Base-by-base conservation (phyloP, 2,113 vertebrate genomes). In the Argyrosomus japonicus region DNA sequence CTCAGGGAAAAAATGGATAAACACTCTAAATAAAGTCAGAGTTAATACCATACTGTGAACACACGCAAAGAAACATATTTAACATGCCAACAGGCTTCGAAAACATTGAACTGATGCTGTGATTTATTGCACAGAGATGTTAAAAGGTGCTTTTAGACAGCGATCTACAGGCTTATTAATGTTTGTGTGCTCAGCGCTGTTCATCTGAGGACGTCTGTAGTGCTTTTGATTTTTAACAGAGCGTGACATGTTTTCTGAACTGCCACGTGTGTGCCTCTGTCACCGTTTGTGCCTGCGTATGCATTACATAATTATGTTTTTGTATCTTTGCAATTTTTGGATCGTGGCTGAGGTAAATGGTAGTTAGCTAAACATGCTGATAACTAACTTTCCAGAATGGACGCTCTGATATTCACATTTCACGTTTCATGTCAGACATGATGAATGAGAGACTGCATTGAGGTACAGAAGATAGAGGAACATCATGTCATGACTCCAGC, bases 171-270 rank as follows among this genome's bases (percentile, higher is more conserved):
- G 15, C 19, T 9, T n/a, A 21, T 32, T 25, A 23, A 64, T 17
- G 32, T 65, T 10, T 57, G 53, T 65, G 36, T 15, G 19, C 62
- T 64, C 23, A 27, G 53, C n/a, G 21, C 54, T 29, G 9, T 17
- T 68, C 12, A 54, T 57, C 25, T 68, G 40, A 58, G 25, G 63
- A 36, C 40, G 32, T 61, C 50, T 56, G 50, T 3, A 25, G 15
- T 40, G 60, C 29, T 64, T 75, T 75, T 75, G n/a, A 63, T 54
- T 65, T 43, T 54, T 43, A 65, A 43, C 32, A 64, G 21, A 29
- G 32, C 6, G 10, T 56, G 74, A 56, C 62, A 54, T 56, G 9
- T 51, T 29, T 23, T 54, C 36, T 58, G 69, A 58, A 15, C 14
- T 27, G 45, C 54, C 62, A 40, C 68, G 43, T 11, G 40, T 47